Conservation (phyloP, 2,888 invertebrate genomes). For the Euphydryas editha region DNA sequence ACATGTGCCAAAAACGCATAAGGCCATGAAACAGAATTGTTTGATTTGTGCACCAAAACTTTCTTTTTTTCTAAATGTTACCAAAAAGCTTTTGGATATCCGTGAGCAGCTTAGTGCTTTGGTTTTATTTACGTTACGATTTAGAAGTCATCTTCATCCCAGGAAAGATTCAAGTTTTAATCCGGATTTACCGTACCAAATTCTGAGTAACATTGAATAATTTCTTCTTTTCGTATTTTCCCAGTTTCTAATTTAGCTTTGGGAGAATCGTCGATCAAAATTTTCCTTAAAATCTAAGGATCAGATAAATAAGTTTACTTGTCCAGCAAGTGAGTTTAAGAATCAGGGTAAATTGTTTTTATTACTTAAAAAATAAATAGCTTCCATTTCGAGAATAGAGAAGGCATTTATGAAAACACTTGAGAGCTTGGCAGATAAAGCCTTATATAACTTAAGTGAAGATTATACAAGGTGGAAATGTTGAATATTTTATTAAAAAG, state of each 20-base stretch:
- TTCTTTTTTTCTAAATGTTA: conserved; percentile 31
- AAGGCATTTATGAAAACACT: no score
- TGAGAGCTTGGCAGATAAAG: not conserved
- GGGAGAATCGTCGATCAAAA: not conserved
- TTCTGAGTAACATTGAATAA: conserved; percentile 36
- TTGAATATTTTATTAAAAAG: no score
- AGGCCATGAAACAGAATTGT: no score
- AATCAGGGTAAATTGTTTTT: not conserved
- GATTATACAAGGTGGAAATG: not conserved
- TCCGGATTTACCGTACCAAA: conserved; percentile 31
- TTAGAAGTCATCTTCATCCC: conserved; percentile 39
- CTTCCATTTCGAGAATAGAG: conserved; percentile 2
- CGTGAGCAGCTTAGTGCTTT: conserved; percentile 38
- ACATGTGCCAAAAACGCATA: no score
- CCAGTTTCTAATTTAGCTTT: conserved; percentile 20
- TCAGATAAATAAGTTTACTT: conserved; percentile 5
- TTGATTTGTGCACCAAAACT: conserved; percentile 9
- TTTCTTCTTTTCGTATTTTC: conserved; percentile 24
- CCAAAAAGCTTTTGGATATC: conserved; percentile 37
- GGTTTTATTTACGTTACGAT: conserved; percentile 41
- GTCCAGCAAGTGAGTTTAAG: not conserved
- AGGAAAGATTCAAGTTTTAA: conserved; percentile 41
- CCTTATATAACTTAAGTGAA: conserved; percentile 2
- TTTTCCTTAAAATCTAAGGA: conserved; percentile 3
- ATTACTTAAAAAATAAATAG: not conserved